A percentile compares a stretch with the other conserved stretches of the same genome.
These are phyloP conservation scores for Ochropleura leucogaster DNA, from an alignment of 2,888 invertebrate genomes.

Conservation along the genomic window DNA sequence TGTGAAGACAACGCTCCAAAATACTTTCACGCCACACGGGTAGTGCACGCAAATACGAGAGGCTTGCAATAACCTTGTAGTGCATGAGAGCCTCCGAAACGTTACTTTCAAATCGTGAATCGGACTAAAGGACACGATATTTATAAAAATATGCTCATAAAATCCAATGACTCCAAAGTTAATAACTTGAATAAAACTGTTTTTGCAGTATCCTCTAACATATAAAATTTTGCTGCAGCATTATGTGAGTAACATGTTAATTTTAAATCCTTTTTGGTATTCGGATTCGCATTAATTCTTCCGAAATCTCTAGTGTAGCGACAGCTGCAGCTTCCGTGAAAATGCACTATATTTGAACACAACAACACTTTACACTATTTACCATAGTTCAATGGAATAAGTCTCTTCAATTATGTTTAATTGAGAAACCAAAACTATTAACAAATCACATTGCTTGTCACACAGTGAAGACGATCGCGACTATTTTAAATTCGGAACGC, in stretches of 20 bases:
- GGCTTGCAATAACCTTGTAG: slow-evolving; percentile 82
- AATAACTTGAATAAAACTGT: slow-evolving; percentile 11
- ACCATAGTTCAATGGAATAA: slow-evolving; percentile 67
- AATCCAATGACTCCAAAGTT: slow-evolving; percentile 26
- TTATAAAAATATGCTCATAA: slow-evolving; percentile 48
- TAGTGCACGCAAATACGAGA: slow-evolving; percentile 84
- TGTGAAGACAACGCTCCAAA: slow-evolving; percentile 84
- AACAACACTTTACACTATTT: slow-evolving; percentile 72
- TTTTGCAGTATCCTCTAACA: slow-evolving; percentile 12
- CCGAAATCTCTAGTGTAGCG: slow-evolving; percentile 72
- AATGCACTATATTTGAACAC: slow-evolving; percentile 70
- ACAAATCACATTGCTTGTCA: slow-evolving; percentile 78
- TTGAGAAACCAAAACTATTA: slow-evolving; percentile 70
- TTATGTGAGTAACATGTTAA: slow-evolving; percentile 56
- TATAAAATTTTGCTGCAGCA: slow-evolving; percentile 61
- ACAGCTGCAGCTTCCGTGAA: slow-evolving; percentile 79
- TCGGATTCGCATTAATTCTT: slow-evolving; percentile 66
- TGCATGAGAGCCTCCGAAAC: slow-evolving; percentile 77
- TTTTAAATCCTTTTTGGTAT: slow-evolving; percentile 63
- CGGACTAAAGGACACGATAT: slow-evolving; percentile 59
- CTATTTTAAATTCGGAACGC: slow-evolving; percentile 82
- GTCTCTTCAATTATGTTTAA: slow-evolving; percentile 42
- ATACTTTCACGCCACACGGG: slow-evolving; percentile 88
- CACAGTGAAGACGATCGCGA: slow-evolving; percentile 80
- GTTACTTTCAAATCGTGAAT: slow-evolving; percentile 74